Base-by-base conservation (phyloP, 2,797 vertebrate species). In the Xenopus petersii region DNA sequence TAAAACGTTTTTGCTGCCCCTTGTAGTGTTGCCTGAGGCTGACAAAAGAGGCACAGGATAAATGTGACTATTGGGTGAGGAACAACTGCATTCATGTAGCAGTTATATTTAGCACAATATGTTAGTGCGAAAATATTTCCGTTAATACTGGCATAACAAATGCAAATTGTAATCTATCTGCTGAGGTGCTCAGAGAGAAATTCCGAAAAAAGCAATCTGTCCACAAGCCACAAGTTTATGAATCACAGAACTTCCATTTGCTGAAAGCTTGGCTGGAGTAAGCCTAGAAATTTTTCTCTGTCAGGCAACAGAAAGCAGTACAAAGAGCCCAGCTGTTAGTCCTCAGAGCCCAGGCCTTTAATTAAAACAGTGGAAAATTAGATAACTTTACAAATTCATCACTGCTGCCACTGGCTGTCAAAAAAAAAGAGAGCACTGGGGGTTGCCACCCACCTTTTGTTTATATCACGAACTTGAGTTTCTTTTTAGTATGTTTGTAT, bases 341-440 rank as follows among this genome's bases (percentile, higher is more conserved):
- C 89, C 94, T 98, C 95, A 94, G 85, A 88, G 93, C 91, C 93
- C 92, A 88, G 93, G 94, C 92, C 93, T 94, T 94, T 97, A 97
- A 98, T 98, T 98, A 96, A 98, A 98, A 96, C 96, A 96, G 95
- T 97, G 96, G 97, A 98, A 98, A 98, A 96, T 96, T 94, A 98
- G 96, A 99, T 98, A 98, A 96, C 95, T 96, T 93, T 88, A 90
- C 91, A 94, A 90, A 98, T 98, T 92, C 94, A 98, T 98, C 95
- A 97, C 93, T 88, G 94, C 93, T 87, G 93, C 93, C 88, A 86
- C 91, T 86, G 91, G 93, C 94, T 94, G 93, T 95, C 94, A 94
- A 92, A 89, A 63, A 63, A 79, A 90, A 87, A 89, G 86, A 82
- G 82, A 75, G 88, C 92, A 90, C 17, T 59, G 67, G 89, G 93